A percentile compares a stretch with the other conserved stretches of the same genome.
Evolutionary conservation across 2,888 invertebrate species (phyloP).

Genomic region (Syrphus vitripennis): DNA sequence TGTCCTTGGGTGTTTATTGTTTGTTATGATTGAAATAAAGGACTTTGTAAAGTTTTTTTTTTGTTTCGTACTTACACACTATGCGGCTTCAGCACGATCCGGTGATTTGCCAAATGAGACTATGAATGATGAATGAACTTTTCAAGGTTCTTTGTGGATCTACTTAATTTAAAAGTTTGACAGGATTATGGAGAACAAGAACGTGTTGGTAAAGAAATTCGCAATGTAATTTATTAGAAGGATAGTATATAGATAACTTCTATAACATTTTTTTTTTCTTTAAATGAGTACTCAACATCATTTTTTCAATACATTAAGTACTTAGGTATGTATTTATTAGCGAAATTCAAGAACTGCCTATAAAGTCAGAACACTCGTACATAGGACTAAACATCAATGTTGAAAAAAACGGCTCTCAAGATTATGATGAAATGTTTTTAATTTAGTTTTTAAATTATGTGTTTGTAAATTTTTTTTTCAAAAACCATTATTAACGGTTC

Average conservation of each 20-base stretch:
- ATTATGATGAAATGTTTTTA: too few species aligned
- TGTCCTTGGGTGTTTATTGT: slow-evolving; percentile 44
- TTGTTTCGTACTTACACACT: not conserved
- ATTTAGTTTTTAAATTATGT: too few species aligned
- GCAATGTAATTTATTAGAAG: not conserved
- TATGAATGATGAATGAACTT: slow-evolving; percentile 40
- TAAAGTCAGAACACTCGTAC: too few species aligned
- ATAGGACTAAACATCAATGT: too few species aligned
- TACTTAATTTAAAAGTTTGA: slow-evolving; percentile 11
- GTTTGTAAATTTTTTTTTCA: too few species aligned
- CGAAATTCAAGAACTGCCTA: too few species aligned
- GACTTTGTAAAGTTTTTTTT: slow-evolving; percentile 13
- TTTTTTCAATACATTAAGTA: too few species aligned
- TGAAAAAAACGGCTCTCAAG: too few species aligned
- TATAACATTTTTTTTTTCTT: too few species aligned
- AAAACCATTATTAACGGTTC: too few species aligned
- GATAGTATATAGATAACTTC: not conserved
- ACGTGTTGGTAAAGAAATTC: not conserved
- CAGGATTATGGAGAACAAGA: not conserved
- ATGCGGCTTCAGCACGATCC: slow-evolving; percentile 28
- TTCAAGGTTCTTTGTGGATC: slow-evolving; percentile 28
- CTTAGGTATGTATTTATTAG: too few species aligned
- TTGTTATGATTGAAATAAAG: slow-evolving; percentile 53
- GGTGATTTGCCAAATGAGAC: slow-evolving; percentile 22
- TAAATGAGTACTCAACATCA: not conserved